Conservation (phyloP, 1,140 invertebrate species). For the Centruroides vittatus region DNA sequence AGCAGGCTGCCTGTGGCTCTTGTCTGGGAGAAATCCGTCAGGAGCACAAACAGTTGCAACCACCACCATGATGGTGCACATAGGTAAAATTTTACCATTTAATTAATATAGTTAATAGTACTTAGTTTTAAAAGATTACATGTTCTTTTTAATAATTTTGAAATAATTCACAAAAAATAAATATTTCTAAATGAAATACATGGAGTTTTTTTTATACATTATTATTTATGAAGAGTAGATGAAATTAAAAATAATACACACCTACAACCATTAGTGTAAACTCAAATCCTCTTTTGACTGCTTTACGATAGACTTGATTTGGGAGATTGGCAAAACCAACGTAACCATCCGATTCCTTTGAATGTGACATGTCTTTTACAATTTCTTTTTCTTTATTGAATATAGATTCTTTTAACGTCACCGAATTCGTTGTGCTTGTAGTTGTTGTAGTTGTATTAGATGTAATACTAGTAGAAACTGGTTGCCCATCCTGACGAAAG, state of each 20-base stretch:
- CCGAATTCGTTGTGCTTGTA: slow-evolving; percentile 8
- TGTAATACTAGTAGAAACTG: slow-evolving; percentile 1
- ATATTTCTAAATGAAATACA: too few relatives aligned
- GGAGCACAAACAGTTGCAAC: too few relatives aligned
- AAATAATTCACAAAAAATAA: too few relatives aligned
- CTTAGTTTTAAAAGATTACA: too few relatives aligned
- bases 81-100: too few relatives aligned
- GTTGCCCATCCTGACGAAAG: slow-evolving; percentile 12
- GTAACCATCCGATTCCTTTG: slow-evolving; percentile 12
- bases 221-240: too few relatives aligned
- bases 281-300: slow-evolving; percentile 98
- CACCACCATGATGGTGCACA: too few relatives aligned
- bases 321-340: slow-evolving; percentile 65
- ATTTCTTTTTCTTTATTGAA: slow-evolving; percentile 14
- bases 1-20: too few relatives aligned
- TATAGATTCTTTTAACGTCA: slow-evolving; percentile 12
- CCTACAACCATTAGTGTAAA: slow-evolving; percentile 99
- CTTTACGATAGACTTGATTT: slow-evolving; percentile 96
- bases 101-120: too few relatives aligned
- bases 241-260: slow-evolving; percentile 34
- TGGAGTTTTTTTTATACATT: too few relatives aligned
- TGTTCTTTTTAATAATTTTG: too few relatives aligned
- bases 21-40: too few relatives aligned
- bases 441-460: slow-evolving; percentile 9
- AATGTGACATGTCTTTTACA: slow-evolving; percentile 8